Evolutionary conservation across 2,113 vertebrate species (phyloP).

Genomic region (Xerus inauris): DNA sequence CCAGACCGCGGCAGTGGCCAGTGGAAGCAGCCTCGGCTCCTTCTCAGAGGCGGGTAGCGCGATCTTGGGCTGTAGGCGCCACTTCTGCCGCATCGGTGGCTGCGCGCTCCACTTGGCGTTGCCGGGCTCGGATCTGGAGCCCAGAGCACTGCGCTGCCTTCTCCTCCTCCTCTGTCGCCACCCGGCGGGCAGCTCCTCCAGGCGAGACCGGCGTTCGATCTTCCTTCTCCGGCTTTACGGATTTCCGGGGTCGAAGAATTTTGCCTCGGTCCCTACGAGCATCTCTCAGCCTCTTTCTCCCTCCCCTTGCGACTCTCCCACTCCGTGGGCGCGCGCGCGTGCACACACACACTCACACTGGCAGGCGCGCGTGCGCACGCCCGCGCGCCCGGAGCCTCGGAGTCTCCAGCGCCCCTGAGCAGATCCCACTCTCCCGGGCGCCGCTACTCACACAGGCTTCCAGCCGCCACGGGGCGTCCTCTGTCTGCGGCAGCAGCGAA

Average conservation of each 20-base stretch:
- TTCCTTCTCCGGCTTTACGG: conserved; percentile 43
- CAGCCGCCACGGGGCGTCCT: conserved; percentile 86
- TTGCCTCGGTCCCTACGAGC: conserved; percentile 85
- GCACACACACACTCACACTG: background rate
- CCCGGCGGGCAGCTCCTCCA: background rate
- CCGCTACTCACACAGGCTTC: conserved; percentile 78
- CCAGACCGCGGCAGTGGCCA: background rate
- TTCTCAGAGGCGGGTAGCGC: background rate
- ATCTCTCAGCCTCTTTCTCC: conserved; percentile 58
- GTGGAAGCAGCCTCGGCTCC: background rate
- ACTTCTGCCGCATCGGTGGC: conserved; percentile 59
- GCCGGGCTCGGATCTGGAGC: background rate
- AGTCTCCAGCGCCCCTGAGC: conserved; percentile 69
- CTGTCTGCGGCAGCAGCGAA: conserved; percentile 68
- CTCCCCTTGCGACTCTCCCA: conserved; percentile 6
- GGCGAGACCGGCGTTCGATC: background rate
- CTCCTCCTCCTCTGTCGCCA: background rate
- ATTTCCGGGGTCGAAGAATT: conserved; percentile 82
- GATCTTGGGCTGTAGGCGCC: background rate
- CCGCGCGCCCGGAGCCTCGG: conserved; percentile 75
- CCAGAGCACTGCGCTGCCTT: background rate
- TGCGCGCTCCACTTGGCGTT: background rate
- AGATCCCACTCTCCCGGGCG: conserved; percentile 63
- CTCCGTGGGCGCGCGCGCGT: conserved; percentile 55
- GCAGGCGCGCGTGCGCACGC: conserved; percentile 72